A percentile compares a stretch with the other conserved stretches of the same genome.
Conservation (phyloP, 2,113 vertebrate genomes). For the Platichthys stellatus region DNA sequence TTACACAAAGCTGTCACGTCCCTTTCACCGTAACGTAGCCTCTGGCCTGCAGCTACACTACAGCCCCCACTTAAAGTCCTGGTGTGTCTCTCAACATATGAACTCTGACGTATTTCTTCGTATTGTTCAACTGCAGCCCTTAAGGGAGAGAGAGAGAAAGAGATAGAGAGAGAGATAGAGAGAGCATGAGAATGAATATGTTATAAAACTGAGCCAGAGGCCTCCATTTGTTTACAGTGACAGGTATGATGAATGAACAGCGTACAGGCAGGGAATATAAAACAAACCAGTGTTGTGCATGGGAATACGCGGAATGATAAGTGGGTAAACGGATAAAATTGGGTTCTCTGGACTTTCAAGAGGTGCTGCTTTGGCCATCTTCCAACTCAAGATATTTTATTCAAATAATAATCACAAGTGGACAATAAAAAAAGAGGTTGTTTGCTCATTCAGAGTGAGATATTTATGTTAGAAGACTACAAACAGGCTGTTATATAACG, state of each 20-base stretch:
- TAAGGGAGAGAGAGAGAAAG: neutral
- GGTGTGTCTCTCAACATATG: constrained; percentile 49
- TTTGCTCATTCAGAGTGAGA: constrained; percentile 24
- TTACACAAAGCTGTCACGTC: constrained; percentile 68
- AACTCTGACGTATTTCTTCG: constrained; percentile 52
- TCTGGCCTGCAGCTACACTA: constrained; percentile 54
- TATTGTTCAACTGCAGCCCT: constrained; percentile 27
- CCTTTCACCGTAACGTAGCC: constrained; percentile 39
- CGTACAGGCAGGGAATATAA: constrained; percentile 36
- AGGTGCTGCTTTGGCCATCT: neutral
- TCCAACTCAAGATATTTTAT: neutral
- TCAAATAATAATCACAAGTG: neutral
- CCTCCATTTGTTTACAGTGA: constrained; percentile 50
- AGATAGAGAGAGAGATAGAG: constrained; percentile 5
- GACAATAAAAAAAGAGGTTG: neutral
- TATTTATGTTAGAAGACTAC: constrained; percentile 13
- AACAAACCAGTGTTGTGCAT: constrained; percentile 29
- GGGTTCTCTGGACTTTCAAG: neutral
- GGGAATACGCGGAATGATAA: constrained; percentile 31
- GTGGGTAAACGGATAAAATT: constrained; percentile 13
- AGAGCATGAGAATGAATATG: constrained; percentile 24
- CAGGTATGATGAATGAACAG: constrained; percentile 51
- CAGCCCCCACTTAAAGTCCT: constrained; percentile 39
- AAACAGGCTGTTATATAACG: constrained; percentile 36
- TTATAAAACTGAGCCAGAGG: constrained; percentile 39